Conservation (phyloP, 2,888 invertebrate species). For the Volucella zonaria region DNA sequence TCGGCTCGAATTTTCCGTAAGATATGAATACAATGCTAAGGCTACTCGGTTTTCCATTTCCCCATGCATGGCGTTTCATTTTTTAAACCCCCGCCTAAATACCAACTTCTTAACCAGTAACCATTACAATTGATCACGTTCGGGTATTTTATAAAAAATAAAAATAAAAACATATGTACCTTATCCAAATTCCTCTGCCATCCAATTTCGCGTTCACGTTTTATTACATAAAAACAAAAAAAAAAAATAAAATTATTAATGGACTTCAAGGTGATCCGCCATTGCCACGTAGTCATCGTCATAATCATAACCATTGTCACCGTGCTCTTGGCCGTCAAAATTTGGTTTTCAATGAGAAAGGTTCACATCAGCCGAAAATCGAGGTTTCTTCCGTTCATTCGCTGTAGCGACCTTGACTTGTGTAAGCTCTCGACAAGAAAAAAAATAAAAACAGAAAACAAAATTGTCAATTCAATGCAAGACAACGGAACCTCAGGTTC, state of each 20-base stretch:
- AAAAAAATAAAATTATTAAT: slow-evolving; percentile 47
- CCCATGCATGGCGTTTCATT: too few species aligned
- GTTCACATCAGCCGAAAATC: slow-evolving; percentile 48
- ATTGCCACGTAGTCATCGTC: slow-evolving; percentile 36
- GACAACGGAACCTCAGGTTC: slow-evolving; percentile 47
- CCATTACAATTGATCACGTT: slow-evolving; percentile 5
- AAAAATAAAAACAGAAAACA: background rate
- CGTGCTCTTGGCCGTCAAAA: slow-evolving; percentile 70
- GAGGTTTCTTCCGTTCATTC: slow-evolving; percentile 2
- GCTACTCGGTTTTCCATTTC: too few species aligned
- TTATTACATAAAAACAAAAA: slow-evolving; percentile 58
- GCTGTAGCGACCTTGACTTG: slow-evolving; percentile 55
- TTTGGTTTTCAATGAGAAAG: slow-evolving; percentile 58
- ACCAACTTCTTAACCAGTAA: background rate
- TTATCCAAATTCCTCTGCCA: slow-evolving; percentile 18
- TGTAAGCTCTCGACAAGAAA: slow-evolving; percentile 19
- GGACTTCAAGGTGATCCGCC: slow-evolving; percentile 61
- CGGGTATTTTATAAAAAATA: background rate
- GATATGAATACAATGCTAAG: too few species aligned
- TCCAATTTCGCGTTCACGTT: slow-evolving; percentile 51
- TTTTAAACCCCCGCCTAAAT: background rate
- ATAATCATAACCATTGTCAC: slow-evolving; percentile 6
- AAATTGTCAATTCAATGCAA: slow-evolving; percentile 47
- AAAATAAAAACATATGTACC: slow-evolving; percentile 43
- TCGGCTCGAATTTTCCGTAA: too few species aligned